phyloP scores from a whole-genome alignment of 2,797 vertebrate genomes.

The Danio albolineatus region DNA sequence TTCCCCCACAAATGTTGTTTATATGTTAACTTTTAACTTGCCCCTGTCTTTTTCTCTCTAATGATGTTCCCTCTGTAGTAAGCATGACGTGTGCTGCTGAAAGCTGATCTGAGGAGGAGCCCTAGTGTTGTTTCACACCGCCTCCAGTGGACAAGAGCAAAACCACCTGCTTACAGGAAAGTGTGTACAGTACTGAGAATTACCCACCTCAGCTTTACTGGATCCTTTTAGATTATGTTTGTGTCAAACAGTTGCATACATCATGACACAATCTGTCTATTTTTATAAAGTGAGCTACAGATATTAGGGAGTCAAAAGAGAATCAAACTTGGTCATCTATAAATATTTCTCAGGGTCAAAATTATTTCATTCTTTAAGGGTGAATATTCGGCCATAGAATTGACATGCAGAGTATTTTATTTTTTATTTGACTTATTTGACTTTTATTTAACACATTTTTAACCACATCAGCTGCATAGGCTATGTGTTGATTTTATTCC shows the following conservation, averaged over 20 bases:
- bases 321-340: neutral
- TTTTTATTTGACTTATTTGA: too few relatives aligned
- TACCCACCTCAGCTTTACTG: neutral
- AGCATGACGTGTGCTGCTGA: slow-evolving; percentile 13
- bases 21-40: too few relatives aligned
- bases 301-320: neutral
- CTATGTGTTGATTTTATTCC: too few relatives aligned
- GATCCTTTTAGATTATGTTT: neutral
- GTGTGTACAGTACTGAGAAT: neutral
- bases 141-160: slow-evolving; percentile 31
- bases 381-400: too few relatives aligned
- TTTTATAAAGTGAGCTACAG: neutral
- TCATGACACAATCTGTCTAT: neutral
- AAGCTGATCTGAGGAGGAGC: neutral
- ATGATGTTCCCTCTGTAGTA: slow-evolving; percentile 65
- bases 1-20: too few relatives aligned
- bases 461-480: too few relatives aligned
- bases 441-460: too few relatives aligned
- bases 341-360: too few relatives aligned
- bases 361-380: too few relatives aligned
- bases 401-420: too few relatives aligned
- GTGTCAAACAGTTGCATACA: neutral
- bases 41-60: slow-evolving; percentile 58
- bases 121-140: slow-evolving; percentile 23
- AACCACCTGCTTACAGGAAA: neutral